Base-by-base conservation (phyloP, 2,888 invertebrate species). In the Prosapia bicincta region DNA sequence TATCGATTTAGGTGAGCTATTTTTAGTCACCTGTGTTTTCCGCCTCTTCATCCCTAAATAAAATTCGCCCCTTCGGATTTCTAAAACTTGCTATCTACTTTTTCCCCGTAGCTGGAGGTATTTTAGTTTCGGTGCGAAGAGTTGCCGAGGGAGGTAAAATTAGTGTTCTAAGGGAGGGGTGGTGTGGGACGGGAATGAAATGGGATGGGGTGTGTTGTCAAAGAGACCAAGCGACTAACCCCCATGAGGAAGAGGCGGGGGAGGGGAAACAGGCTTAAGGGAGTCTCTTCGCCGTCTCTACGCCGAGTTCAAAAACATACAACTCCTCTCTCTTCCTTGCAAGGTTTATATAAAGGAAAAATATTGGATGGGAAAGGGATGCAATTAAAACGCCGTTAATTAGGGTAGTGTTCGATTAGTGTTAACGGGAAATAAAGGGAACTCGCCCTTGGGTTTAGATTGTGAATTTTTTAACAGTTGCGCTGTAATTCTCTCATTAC, bases 201-300 rank as follows among this genome's bases (percentile, higher is more conserved):
- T 54, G 54, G 54, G 54, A 54, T 54, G 54, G 54, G 54, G n/a
- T 54, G 54, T 54, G 54, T 54, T 54, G 54, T 54, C 54, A 54
- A 54, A 54, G 54, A 54, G 54, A 54, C 54, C 54, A 54, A 54
- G 54, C 54, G 54, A 54, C 54, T 54, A 54, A 54, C 54, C 54
- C 54, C 54, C 54, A 54, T 54, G 54, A 54, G 54, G 54, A 54
- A 54, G 54, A 20, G 20, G 54, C 5, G 20, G 54, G 54, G 20
- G 54, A 20, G 7, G 38, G 38, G 38, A 54, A 54, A 54, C 54
- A 54, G 54, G 54, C 54, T 54, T 54, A 54, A 54, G 54, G 54
- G 54, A 54, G 54, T 5, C 54, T 54, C 54, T 54, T 6, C 38
- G 38, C 38, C 38, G 6, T 28, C 28, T 38, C 38, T 38, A 54